Evolutionary conservation across 2,113 vertebrate genomes (phyloP).

Genomic region (Xenopus borealis): DNA sequence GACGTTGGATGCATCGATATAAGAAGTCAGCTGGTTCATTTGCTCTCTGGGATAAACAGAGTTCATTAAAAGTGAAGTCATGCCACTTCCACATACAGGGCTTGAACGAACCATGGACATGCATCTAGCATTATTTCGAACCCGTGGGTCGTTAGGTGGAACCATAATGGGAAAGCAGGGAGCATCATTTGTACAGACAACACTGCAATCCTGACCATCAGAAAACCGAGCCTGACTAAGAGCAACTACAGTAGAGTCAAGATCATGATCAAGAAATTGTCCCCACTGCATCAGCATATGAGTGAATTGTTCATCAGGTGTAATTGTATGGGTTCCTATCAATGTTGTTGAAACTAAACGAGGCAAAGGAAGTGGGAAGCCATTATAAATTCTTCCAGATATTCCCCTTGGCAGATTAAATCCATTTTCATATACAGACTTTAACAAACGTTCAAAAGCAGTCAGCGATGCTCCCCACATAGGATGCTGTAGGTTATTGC

Average conservation of each 20-base stretch:
- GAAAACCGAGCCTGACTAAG: slow-evolving; percentile 95
- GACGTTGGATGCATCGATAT: slow-evolving; percentile 92
- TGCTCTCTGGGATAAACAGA: slow-evolving; percentile 94
- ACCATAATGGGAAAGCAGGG: slow-evolving; percentile 93
- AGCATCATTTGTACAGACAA: slow-evolving; percentile 87
- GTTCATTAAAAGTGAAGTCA: slow-evolving; percentile 98
- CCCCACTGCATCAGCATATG: slow-evolving; percentile 99
- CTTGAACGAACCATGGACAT: slow-evolving; percentile 98
- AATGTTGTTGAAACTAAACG: slow-evolving; percentile 87
- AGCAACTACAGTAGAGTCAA: slow-evolving; percentile 88
- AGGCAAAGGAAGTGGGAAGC: slow-evolving; percentile 79
- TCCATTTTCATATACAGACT: slow-evolving; percentile 93
- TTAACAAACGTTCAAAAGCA: slow-evolving; percentile 91
- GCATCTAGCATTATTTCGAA: slow-evolving; percentile 80
- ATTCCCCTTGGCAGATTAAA: slow-evolving; percentile 90
- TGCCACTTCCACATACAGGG: slow-evolving; percentile 93
- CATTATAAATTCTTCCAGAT: slow-evolving; percentile 70
- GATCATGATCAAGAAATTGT: slow-evolving; percentile 94
- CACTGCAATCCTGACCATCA: slow-evolving; percentile 86
- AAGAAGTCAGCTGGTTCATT: slow-evolving; percentile 96
- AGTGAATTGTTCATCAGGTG: slow-evolving; percentile 85
- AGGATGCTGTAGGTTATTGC: slow-evolving; percentile 96
- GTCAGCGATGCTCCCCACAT: slow-evolving; percentile 97
- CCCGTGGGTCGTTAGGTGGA: slow-evolving; percentile 80
- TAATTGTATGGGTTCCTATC: slow-evolving; percentile 87